phyloP scores from a whole-genome alignment of 2,888 invertebrate species.

The Ennomos fuscantarius region DNA sequence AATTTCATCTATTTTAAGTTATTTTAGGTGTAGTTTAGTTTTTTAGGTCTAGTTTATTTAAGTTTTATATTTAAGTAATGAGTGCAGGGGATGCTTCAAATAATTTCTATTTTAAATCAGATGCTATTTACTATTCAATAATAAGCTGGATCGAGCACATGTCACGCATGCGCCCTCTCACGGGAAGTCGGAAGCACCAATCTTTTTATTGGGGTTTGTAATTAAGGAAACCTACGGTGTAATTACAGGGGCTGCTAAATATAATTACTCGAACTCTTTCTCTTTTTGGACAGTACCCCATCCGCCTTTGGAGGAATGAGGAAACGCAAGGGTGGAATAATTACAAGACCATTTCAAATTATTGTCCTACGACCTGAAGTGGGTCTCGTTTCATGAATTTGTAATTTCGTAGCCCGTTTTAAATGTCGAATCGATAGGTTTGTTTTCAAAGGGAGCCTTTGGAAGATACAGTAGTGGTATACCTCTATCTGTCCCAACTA shows the following conservation, averaged over 20 bases:
- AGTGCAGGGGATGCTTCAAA: neutral
- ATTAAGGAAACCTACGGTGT: constrained; percentile 80
- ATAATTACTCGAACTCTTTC: constrained; percentile 78
- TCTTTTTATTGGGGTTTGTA: constrained; percentile 80
- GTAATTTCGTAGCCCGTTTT: constrained; percentile 15
- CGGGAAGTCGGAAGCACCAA: constrained; percentile 81
- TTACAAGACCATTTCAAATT: constrained; percentile 34
- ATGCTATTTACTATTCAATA: constrained; percentile 58
- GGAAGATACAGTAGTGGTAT: neutral
- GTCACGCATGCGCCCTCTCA: constrained; percentile 67
- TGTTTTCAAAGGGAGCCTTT: constrained; percentile 3
- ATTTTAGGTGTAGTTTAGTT: no score
- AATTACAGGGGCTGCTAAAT: constrained; percentile 84
- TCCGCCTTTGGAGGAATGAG: constrained; percentile 47
- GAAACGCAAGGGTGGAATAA: constrained; percentile 44
- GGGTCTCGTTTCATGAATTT: constrained; percentile 26
- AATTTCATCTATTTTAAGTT: no score
- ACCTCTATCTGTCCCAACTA: no score
- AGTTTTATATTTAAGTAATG: no score
- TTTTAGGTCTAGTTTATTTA: no score
- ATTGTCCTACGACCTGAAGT: constrained; percentile 15
- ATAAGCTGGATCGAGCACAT: constrained; percentile 80
- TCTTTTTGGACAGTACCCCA: constrained; percentile 65
- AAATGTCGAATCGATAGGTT: constrained; percentile 25
- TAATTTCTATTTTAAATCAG: constrained; percentile 19